phyloP scores from a whole-genome alignment of 2,113 vertebrate genomes.

The Oryzias celebensis region DNA sequence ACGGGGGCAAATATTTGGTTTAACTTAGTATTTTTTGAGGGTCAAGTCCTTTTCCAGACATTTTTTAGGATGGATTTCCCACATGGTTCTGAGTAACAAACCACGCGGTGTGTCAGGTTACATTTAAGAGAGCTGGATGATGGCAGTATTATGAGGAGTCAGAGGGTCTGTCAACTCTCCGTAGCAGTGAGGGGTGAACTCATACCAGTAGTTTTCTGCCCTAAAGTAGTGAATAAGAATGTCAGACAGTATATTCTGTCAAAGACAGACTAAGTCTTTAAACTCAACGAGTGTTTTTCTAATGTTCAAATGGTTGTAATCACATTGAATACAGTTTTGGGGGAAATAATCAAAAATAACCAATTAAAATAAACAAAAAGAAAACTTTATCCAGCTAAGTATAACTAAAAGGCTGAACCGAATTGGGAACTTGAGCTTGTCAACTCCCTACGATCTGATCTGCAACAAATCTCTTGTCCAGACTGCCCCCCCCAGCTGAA shows the following conservation, averaged over 20 bases:
- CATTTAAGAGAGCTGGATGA: background rate
- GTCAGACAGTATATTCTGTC: too few species aligned
- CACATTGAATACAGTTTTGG: too few species aligned
- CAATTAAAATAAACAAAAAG: too few species aligned
- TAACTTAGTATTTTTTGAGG: background rate
- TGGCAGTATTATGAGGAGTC: background rate
- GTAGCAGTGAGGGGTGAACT: background rate
- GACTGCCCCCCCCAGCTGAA: constrained; percentile 39
- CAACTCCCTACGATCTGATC: constrained; percentile 18
- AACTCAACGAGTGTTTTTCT: too few species aligned
- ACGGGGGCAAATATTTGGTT: background rate
- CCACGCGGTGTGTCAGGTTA: constrained; percentile 3
- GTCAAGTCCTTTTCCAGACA: background rate
- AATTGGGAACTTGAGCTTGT: constrained; percentile 3
- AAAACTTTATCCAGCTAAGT: too few species aligned
- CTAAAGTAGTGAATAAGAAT: background rate
- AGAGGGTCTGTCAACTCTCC: background rate
- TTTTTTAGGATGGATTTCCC: background rate
- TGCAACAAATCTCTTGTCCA: constrained; percentile 18
- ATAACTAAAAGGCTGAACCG: too few species aligned
- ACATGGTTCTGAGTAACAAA: background rate
- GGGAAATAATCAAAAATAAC: too few species aligned
- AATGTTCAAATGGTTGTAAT: too few species aligned
- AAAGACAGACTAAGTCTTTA: too few species aligned
- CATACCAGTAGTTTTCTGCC: background rate